Base-by-base conservation (phyloP, 2,113 vertebrate species). In the Pachycephala philippinensis region DNA sequence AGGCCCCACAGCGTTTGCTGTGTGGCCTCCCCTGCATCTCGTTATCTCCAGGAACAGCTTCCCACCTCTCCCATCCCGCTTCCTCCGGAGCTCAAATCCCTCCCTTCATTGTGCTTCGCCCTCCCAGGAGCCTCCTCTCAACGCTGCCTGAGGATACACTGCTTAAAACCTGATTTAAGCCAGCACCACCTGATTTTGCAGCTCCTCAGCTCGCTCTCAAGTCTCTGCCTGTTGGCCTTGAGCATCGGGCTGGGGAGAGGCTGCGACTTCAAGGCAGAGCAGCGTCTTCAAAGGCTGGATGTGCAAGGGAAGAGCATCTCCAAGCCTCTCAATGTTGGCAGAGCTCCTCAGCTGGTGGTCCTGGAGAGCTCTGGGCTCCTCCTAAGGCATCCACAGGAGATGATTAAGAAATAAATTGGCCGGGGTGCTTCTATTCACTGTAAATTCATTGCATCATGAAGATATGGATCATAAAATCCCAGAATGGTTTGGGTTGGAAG, bases 81-180 rank as follows among this genome's bases (percentile, higher is more conserved):
- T 80, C 71, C 76, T 92, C 63, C 2, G 0, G 63, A 54, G 54
- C 50, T 63, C 64, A 59, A 33, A 89, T 80, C 82, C 49, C 45
- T 87, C 70, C 53, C 63, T 19, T 53, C 30, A 5, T 14, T n/a
- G 59, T 54, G 47, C 64, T 70, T 74, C 2, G 0, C 28, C 37
- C 45, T 95, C 80, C 74, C 88, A 80, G 79, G 71, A 95, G 24
- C 52, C 78, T 95, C 75, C 59, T 90, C 59, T 76, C 33, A 21
- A 22, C 0, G 0, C 26, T 74, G 82, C 95, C 95, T 50, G 54
- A 30, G 85, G 95, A 93, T 3, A 47, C 23, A 17, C 50, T 30
- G 65, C 59, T 79, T 30, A n/a, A 78, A 71, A 57, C 44, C 4
- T 2, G 27, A 66, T n/a, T 70, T 30, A 16, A 84, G 39, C 30